Evolutionary conservation across 2,888 invertebrate genomes (phyloP), one percentile per base, ranked within the genome.

Genomic region (Branchellion lobata): DNA sequence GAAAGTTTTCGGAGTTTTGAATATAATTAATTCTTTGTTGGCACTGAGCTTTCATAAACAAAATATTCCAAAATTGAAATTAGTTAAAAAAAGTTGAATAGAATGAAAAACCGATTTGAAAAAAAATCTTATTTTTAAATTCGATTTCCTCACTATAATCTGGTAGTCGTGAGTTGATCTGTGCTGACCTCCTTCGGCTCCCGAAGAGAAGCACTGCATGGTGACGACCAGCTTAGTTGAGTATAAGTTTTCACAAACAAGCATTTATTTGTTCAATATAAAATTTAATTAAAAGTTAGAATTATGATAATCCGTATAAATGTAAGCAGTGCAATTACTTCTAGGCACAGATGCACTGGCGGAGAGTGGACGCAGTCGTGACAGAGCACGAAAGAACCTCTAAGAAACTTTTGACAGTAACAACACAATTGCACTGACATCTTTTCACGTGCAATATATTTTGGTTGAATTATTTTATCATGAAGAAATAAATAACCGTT

Each of bases 121-220:
- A n/a, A n/a, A n/a, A n/a, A n/a, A n/a, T n/a, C n/a, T n/a, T n/a
- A n/a, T n/a, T n/a, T n/a, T n/a, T n/a, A n/a, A n/a, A n/a, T n/a
- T n/a, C n/a, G n/a, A n/a, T n/a, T n/a, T n/a, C n/a, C n/a, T n/a
- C n/a, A 94, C 95, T 91, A 94, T 92, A 88, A 94, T 93, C 86
- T 94, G 93, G 88, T 96, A 96, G 14, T 92, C 90, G 88, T 96
- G 96, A 84, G 93, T 93, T 90, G 93, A 92, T 90, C 92, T 93
- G 87, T 96, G 96, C 81, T 91, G 90, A 81, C 95, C 96, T 83
- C 95, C 94, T 90, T 96, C 95, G 81, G 95, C 95, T 80, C 96
- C 96, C 84, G 92, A 91, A 40, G 94, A 92, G 90, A 95, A 96
- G 89, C 96, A 96, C 95, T 96, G 61, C 24, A 40, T 5, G 40